phyloP scores from a whole-genome alignment of 2,797 vertebrate species.

The Scyliorhinus canicula region DNA sequence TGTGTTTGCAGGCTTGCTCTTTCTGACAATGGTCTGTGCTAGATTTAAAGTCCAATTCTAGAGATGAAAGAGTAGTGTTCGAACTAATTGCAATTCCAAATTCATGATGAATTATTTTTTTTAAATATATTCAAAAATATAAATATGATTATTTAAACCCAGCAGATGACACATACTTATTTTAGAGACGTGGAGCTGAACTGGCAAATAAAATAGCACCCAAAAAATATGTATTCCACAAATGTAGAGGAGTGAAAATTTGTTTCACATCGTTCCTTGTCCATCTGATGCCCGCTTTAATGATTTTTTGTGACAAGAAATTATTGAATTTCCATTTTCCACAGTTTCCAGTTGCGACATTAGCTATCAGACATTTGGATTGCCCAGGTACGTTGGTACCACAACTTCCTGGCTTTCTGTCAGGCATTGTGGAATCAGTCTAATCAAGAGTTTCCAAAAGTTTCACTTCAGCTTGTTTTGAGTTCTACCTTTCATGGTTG shows the following conservation, averaged over 20 bases:
- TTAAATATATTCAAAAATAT: background rate
- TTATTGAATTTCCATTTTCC: background rate
- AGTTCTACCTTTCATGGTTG: constrained; percentile 35
- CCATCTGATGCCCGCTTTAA: background rate
- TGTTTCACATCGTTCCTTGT: background rate
- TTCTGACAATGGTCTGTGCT: background rate
- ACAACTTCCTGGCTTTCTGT: background rate
- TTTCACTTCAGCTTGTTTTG: constrained; percentile 1
- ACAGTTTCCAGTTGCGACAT: background rate
- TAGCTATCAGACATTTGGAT: background rate
- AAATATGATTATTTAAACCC: background rate
- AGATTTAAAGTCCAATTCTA: background rate
- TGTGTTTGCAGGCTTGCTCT: background rate
- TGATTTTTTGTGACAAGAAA: background rate
- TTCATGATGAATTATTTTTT: background rate
- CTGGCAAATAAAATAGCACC: background rate
- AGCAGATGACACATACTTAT: no score
- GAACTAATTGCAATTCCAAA: background rate
- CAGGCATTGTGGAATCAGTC: background rate
- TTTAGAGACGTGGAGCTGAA: background rate
- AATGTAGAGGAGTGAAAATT: background rate
- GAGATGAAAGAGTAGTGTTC: background rate
- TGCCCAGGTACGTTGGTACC: background rate
- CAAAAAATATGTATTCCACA: background rate
- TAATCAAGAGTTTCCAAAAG: background rate